These are phyloP conservation scores for Aviceda subcristata DNA, from an alignment of 2,113 vertebrate species.

Conservation along the genomic window DNA sequence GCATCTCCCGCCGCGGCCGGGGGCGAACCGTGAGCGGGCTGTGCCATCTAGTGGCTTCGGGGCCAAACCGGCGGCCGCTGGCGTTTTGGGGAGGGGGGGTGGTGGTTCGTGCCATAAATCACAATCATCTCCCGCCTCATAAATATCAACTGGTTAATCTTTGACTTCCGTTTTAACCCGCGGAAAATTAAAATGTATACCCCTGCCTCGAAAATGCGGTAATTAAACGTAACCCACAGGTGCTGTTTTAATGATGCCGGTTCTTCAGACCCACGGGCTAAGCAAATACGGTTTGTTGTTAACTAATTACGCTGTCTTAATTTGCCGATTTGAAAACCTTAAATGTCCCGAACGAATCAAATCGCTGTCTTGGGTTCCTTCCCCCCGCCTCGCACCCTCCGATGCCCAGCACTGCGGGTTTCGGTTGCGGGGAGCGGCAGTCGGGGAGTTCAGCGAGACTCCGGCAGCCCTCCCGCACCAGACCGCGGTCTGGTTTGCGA, in stretches of 20 bases:
- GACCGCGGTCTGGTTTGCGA: not conserved
- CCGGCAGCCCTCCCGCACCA: not conserved
- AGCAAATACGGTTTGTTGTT: conserved; percentile 29
- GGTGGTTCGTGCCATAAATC: not conserved
- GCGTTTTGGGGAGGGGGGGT: too few relatives aligned
- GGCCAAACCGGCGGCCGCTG: not conserved
- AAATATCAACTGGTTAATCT: conserved; percentile 63
- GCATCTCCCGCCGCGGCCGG: too few relatives aligned
- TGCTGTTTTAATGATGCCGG: conserved; percentile 36
- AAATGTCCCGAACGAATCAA: conserved; percentile 62
- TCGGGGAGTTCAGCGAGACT: not conserved
- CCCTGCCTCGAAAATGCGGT: not conserved
- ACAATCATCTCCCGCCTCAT: not conserved
- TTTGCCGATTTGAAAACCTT: conserved; percentile 50
- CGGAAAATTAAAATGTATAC: conserved; percentile 46
- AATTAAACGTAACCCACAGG: conserved; percentile 65
- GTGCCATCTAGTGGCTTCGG: conserved; percentile 67
- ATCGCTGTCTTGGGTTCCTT: conserved; percentile 27
- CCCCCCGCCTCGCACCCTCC: not conserved
- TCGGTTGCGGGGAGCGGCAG: not conserved
- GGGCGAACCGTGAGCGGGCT: not conserved
- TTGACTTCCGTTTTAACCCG: conserved; percentile 52
- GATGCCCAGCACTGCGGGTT: not conserved
- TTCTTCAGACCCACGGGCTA: not conserved
- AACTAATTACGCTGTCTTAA: conserved; percentile 55